A percentile compares a stretch with the other conserved stretches of the same genome.
Evolutionary conservation across 2,888 invertebrate species (phyloP).

Genomic region (Pristionchus maxplancki): DNA sequence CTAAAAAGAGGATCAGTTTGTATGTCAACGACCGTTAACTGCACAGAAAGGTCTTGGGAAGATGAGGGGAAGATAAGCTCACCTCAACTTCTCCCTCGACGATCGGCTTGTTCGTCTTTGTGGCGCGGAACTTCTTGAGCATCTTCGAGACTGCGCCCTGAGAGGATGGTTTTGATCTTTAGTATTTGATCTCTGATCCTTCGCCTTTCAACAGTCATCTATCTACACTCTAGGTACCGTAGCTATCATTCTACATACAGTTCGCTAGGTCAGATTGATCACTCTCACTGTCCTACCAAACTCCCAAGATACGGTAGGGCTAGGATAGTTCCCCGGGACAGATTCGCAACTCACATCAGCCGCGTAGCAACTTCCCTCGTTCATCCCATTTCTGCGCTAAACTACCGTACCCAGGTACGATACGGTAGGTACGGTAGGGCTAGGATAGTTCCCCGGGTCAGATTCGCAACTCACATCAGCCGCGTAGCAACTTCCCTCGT

Average conservation of each 20-base stretch:
- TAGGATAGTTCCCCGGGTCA: neutral
- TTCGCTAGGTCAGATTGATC: too few relatives aligned
- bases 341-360: neutral
- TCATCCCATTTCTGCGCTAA: constrained; percentile 58
- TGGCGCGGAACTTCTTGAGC: neutral
- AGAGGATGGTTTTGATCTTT: neutral
- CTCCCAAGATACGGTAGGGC: too few relatives aligned
- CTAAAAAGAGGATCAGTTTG: too few relatives aligned
- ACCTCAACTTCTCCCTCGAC: neutral
- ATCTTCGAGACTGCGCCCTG: neutral
- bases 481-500: neutral
- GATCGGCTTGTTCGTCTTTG: neutral
- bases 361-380: neutral
- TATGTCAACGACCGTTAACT: too few relatives aligned
- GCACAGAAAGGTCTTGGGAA: too few relatives aligned
- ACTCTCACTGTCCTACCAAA: too few relatives aligned
- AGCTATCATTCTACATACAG: too few relatives aligned
- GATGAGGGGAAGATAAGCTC: too few relatives aligned
- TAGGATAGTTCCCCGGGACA: neutral
- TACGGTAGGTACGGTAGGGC: too few relatives aligned
- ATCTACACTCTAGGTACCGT: too few relatives aligned
- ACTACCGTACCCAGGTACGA: too few relatives aligned
- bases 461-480: neutral
- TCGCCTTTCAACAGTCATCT: too few relatives aligned
- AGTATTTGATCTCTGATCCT: neutral